Evolutionary conservation across 2,797 vertebrate genomes (phyloP), one percentile per base, ranked within the genome.

Genomic region (Chrysocyon brachyurus): DNA sequence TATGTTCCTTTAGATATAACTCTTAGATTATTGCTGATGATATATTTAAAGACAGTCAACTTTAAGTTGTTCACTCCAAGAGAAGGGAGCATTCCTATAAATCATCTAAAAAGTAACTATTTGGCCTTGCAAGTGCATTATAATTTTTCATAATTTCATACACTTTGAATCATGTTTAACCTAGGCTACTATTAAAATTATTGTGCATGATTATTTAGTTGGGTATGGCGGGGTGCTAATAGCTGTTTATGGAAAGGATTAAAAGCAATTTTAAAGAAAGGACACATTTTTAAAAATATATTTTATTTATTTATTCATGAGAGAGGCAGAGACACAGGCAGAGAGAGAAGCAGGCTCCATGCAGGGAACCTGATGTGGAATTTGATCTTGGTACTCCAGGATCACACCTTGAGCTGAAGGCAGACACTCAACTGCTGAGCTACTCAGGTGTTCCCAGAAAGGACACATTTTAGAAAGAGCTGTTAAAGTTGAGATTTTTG

Each of bases 71-170:
- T 96, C 66, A 82, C 61, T 83, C 68, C 26, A 57, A 59, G 59
- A 93, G 26, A 96, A 22, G 33, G 6, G 33, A 70, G 2, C 7
- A n/a, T 17, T 59, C 21, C 59, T 84, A 46, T 78, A 91, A 79
- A 63, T 95, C 33, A 81, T 33, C 61, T 49, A 15, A 72, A 21
- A 89, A 75, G 54, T 33, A 24, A 49, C 40, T 94, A 11, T 86
- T 96, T 97, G 49, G 22, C 40, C 63, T 96, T 93, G 12, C 21
- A 57, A 49, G 40, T 61, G 26, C 5, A 68, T 82, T 66, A 82
- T 86, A 78, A 75, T 95, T 88, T 86, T 96, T 94, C 26, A 79
- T 82, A 84, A 95, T 92, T 96, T 83, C 14, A 72, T 87, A 70
- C 56, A 72, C 92, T 95, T 94, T 91, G 54, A 93, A 64, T 90